Evolutionary conservation across 2,113 vertebrate species (phyloP), one percentile per base, ranked within the genome.

Genomic region (Chlorodrepanis virens): DNA sequence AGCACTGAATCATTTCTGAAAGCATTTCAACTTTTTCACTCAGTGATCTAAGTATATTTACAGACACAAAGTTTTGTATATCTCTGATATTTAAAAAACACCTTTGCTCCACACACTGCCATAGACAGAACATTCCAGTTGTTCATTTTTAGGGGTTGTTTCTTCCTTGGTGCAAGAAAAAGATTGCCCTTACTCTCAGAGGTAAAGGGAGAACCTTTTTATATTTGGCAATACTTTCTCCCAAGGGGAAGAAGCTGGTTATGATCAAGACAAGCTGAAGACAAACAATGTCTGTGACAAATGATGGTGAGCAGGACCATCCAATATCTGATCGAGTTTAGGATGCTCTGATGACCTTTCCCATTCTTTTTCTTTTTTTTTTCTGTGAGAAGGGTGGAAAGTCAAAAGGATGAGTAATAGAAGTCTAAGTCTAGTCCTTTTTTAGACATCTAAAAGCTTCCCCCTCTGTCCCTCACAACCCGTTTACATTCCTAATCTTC

Each of bases 401-500:
- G 29, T 78, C 59, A 42, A 11, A 72, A 81, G 22, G 54, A 63
- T 91, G 69, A 85, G 49, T 84, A 92, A 92, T 40, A 68, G 57
- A 83, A 56, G 14, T 53, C 79, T 49, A 70, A 83, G 27, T 18
- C 53, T 47, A 70, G 53, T 61, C 72, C 90, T 92, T 92, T 94
- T 90, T 68, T 82, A 94, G 76, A 52, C 69, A 56, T 89, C 31
- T 89, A 70, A 96, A 56, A 61, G 72, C 87, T 93, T 96, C 87
- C 75, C 68, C 68, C 96, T 86, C 82, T 67, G 28, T 83, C 97
- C 69, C 79, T 96, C 80, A 69, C 61, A 88, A 93, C n/a, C 83
- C 28, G 12, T 69, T 94, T 93, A 94, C 93, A 94, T 94, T 94
- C 94, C 72, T 94, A 75, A 65, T 95, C 89, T 95, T 96, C 97